These are phyloP conservation scores for Cheilosia grossa DNA, from an alignment of 2,888 invertebrate genomes.

Conservation along the genomic window DNA sequence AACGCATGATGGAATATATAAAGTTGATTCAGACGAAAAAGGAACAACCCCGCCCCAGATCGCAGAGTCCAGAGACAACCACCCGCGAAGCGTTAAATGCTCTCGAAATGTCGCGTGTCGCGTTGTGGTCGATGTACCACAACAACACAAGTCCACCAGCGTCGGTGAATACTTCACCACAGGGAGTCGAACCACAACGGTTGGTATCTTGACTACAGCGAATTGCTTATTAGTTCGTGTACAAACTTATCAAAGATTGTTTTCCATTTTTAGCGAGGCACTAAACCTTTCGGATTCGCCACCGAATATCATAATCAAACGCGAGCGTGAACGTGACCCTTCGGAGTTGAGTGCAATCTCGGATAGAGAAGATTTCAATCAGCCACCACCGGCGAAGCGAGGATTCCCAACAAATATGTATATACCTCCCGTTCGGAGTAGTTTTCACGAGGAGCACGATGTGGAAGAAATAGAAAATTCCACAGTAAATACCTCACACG, in stretches of 20 bases:
- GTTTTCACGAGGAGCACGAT: slow-evolving; percentile 61
- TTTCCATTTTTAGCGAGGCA: slow-evolving; percentile 86
- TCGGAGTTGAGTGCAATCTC: slow-evolving; percentile 67
- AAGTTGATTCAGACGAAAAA: slow-evolving; percentile 87
- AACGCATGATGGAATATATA: slow-evolving; percentile 91
- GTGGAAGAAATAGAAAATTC: slow-evolving; percentile 76
- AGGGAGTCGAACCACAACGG: slow-evolving; percentile 83
- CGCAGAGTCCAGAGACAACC: slow-evolving; percentile 83
- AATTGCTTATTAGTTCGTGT: slow-evolving; percentile 33
- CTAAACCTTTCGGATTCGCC: slow-evolving; percentile 90
- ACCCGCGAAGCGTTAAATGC: slow-evolving; percentile 85
- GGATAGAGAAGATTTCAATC: slow-evolving; percentile 82
- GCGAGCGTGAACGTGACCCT: slow-evolving; percentile 84
- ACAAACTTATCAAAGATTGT: slow-evolving; percentile 54
- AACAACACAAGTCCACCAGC: slow-evolving; percentile 86
- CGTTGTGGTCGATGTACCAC: slow-evolving; percentile 92
- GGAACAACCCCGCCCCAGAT: slow-evolving; percentile 80
- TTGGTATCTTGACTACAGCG: slow-evolving; percentile 77
- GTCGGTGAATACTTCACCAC: slow-evolving; percentile 83
- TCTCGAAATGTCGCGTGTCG: slow-evolving; percentile 90
- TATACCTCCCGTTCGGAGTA: slow-evolving; percentile 75
- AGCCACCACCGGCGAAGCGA: slow-evolving; percentile 87
- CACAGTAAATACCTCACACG: slow-evolving; percentile 32
- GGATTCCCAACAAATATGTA: slow-evolving; percentile 78
- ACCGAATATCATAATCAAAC: slow-evolving; percentile 84